Percentiles rank a stretch among this genome's conserved stretches.
Conservation (phyloP, 1,140 invertebrate genomes). For the Anastrepha obliqua region DNA sequence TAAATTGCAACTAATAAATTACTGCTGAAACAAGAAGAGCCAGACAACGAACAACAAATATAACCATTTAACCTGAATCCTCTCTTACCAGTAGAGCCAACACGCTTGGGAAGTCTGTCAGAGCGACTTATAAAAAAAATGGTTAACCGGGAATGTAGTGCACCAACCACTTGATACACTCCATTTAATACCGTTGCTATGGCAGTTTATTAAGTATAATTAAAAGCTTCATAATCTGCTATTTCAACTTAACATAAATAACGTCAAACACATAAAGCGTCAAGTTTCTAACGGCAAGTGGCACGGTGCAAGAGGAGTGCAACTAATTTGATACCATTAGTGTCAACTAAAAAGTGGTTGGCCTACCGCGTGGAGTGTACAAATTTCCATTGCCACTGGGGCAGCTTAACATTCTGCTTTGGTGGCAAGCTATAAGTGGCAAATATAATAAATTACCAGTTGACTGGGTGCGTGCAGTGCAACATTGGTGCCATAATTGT, state of each 20-base stretch:
- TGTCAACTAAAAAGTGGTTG: slow-evolving; percentile 28
- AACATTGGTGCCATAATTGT: slow-evolving; percentile 29
- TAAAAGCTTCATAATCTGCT: slow-evolving; percentile 8
- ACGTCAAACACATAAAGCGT: background rate
- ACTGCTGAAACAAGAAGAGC: background rate
- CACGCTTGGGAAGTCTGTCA: background rate
- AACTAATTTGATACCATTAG: slow-evolving; percentile 35
- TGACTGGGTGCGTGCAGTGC: slow-evolving; percentile 7
- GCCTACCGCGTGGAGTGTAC: background rate
- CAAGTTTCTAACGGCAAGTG: background rate
- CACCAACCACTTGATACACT: background rate
- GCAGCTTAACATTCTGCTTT: background rate
- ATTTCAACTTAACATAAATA: background rate
- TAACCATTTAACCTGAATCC: background rate
- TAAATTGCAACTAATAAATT: slow-evolving; percentile 1
- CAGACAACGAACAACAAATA: background rate
- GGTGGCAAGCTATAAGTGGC: slow-evolving; percentile 7
- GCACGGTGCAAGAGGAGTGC: background rate
- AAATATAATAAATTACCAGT: slow-evolving; percentile 21
- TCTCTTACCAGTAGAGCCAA: background rate
- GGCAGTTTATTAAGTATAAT: slow-evolving; percentile 28
- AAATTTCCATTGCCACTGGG: slow-evolving; percentile 4
- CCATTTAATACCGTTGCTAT: background rate
- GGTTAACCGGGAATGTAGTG: background rate
- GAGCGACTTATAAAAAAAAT: background rate